These are phyloP conservation scores for Sorex araneus DNA, from an alignment of 2,113 vertebrate genomes.

Conservation along the genomic window DNA sequence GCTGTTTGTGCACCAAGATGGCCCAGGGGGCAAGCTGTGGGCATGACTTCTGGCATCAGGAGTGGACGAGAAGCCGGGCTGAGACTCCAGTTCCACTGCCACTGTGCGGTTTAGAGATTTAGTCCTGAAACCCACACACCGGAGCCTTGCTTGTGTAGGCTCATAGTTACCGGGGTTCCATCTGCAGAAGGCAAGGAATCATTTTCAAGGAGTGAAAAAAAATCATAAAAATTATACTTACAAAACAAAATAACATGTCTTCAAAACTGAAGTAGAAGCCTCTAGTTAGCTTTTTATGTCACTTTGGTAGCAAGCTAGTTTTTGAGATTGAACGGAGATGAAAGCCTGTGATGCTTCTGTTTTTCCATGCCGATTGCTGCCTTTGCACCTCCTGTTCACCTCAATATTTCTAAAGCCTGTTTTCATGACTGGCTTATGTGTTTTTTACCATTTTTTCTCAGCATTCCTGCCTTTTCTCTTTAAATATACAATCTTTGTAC, in stretches of 20 bases:
- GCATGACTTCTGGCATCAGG: too few species aligned
- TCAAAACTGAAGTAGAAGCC: background rate
- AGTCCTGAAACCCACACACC: too few species aligned
- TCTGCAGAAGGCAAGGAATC: background rate
- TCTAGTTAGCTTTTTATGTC: background rate
- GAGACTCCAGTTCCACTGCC: too few species aligned
- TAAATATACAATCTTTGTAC: constrained; percentile 46
- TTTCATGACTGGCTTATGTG: constrained; percentile 5
- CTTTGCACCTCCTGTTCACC: background rate
- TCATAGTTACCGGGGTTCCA: too few species aligned
- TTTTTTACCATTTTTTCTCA: constrained; percentile 30
- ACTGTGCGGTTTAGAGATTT: too few species aligned
- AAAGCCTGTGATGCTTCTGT: background rate
- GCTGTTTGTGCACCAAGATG: too few species aligned
- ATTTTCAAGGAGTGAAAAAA: background rate
- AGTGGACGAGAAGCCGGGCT: too few species aligned
- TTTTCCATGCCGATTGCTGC: background rate
- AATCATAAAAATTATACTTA: constrained; percentile 27
- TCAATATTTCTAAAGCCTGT: constrained; percentile 59
- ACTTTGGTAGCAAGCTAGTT: background rate
- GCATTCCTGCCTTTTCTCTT: background rate
- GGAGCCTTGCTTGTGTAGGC: too few species aligned
- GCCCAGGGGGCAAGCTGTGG: too few species aligned
- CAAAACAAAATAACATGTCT: background rate
- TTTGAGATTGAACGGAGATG: background rate